These are phyloP conservation scores for Agapornis canus DNA, from an alignment of 2,797 vertebrate genomes.

Conservation along the genomic window DNA sequence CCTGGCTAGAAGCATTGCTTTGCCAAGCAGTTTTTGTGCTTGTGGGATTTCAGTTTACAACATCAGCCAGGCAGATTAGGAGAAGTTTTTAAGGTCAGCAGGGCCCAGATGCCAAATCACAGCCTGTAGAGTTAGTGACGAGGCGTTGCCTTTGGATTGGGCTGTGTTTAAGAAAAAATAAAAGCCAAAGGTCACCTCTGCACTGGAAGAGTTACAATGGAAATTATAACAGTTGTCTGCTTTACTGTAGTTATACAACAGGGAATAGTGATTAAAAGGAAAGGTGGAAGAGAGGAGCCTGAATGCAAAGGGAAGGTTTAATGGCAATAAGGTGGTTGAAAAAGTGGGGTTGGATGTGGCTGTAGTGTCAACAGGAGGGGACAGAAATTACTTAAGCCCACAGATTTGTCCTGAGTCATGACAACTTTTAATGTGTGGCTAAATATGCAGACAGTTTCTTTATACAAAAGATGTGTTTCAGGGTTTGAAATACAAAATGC, in stretches of 20 bases:
- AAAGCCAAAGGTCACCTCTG: not conserved
- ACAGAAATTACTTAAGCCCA: not conserved
- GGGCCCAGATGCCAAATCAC: slow-evolving; percentile 29
- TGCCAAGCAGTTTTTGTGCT: not conserved
- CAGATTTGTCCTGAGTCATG: not conserved
- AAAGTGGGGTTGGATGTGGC: not conserved
- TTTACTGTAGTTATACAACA: not conserved
- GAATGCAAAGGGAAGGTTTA: not conserved
- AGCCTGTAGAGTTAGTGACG: not conserved
- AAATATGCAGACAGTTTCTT: not conserved
- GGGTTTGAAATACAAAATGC: not conserved
- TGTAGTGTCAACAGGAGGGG: not conserved
- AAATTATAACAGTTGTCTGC: not conserved
- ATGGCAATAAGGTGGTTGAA: not conserved
- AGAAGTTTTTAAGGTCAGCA: not conserved
- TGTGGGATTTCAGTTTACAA: slow-evolving; percentile 38
- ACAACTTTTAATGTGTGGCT: not conserved
- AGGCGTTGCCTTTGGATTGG: not conserved
- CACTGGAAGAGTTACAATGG: not conserved
- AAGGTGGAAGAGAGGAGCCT: not conserved
- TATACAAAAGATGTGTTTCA: not conserved
- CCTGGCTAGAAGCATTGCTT: slow-evolving; percentile 22
- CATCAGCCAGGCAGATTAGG: slow-evolving; percentile 7
- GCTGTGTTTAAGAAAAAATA: not conserved
- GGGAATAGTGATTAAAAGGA: not conserved